Percentiles rank a stretch among this genome's conserved stretches.
Conservation (phyloP, 1,140 invertebrate genomes). For the Atta cephalotes region DNA sequence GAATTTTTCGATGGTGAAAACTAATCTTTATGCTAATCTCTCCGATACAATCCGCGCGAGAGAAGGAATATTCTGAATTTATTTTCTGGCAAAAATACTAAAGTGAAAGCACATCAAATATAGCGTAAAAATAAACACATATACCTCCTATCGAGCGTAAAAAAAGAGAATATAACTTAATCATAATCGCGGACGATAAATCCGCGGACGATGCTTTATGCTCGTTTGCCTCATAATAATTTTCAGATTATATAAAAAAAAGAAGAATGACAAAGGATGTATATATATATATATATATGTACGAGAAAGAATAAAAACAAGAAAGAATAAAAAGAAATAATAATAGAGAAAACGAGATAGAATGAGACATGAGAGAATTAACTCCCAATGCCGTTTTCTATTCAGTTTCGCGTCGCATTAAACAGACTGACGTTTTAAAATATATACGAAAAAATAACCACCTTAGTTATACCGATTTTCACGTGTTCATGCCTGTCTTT, state of each 20-base stretch:
- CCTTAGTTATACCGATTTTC: constrained; percentile 18
- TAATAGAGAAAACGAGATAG: constrained; percentile 62
- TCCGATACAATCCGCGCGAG: constrained; percentile 21
- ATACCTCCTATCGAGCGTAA: background rate
- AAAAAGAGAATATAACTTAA: constrained; percentile 38
- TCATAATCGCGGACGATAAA: constrained; percentile 66
- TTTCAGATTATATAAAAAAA: constrained; percentile 53
- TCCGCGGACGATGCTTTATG: constrained; percentile 41
- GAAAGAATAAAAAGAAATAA: constrained; percentile 42
- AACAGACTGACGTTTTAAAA: constrained; percentile 61
- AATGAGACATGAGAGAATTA: constrained; percentile 68
- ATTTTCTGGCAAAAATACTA: constrained; percentile 24
- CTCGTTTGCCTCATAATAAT: constrained; percentile 69
- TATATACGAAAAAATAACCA: constrained; percentile 30
- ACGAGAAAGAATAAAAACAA: background rate
- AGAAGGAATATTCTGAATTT: constrained; percentile 11
- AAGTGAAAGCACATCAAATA: background rate
- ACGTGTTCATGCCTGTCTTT: constrained; percentile 14
- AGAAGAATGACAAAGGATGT: constrained; percentile 9
- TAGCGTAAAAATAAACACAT: constrained; percentile 30
- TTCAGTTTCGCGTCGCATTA: constrained; percentile 64
- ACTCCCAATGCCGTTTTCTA: constrained; percentile 64
- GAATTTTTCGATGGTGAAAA: constrained; percentile 31
- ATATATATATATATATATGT: background rate
- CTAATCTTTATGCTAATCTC: constrained; percentile 56